Conservation (phyloP, 2,113 vertebrate genomes). For the Plectropomus leopardus region DNA sequence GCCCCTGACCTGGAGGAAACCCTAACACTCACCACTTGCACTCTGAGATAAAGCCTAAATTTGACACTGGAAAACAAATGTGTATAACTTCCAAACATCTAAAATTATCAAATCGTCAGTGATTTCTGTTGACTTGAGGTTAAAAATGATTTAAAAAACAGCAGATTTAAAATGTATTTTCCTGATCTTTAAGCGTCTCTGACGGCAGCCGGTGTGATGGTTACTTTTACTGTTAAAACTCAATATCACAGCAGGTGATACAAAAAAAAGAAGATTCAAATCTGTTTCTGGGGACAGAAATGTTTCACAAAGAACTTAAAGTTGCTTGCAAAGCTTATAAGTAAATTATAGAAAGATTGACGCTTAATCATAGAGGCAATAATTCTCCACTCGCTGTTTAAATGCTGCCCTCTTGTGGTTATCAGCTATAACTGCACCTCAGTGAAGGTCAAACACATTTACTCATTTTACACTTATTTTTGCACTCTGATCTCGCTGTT, state of each 20-base stretch:
- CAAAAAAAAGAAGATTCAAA: background rate
- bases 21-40: slow-evolving; percentile 43
- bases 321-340: background rate
- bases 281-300: background rate
- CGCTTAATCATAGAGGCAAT: background rate
- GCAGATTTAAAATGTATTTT: background rate
- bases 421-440: slow-evolving; percentile 11
- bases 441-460: slow-evolving; percentile 26
- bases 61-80: background rate
- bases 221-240: background rate
- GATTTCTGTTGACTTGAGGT: background rate
- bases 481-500: background rate
- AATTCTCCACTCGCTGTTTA: background rate
- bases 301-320: background rate
- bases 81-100: background rate
- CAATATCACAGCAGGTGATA: background rate
- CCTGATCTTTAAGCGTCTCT: background rate
- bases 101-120: too few species aligned
- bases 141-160: slow-evolving; percentile 8
- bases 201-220: background rate
- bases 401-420: slow-evolving; percentile 58
- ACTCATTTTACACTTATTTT: too few species aligned
- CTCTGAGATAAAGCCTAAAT: background rate
- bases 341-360: background rate
- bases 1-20: slow-evolving; percentile 73